Percentiles rank a stretch among this genome's conserved stretches.
phyloP scores from a whole-genome alignment of 2,113 vertebrate genomes.

The Maccullochella peelii region DNA sequence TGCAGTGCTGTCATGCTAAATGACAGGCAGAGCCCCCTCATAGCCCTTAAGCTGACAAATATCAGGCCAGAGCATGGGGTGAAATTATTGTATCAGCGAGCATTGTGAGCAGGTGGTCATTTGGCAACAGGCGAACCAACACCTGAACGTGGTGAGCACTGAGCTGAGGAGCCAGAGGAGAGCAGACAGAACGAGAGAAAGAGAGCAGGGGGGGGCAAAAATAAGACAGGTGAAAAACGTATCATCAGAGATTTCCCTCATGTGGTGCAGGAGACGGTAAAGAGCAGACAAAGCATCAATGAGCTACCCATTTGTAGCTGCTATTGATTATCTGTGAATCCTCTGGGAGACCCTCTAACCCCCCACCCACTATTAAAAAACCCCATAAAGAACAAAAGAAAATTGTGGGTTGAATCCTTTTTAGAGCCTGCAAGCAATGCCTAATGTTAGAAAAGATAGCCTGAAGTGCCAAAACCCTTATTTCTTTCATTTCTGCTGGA shows the following conservation, averaged over 20 bases:
- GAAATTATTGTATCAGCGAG: slow-evolving; percentile 78
- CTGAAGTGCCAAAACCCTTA: slow-evolving; percentile 24
- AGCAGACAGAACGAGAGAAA: not conserved
- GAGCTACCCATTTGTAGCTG: slow-evolving; percentile 43
- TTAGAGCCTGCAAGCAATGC: slow-evolving; percentile 5
- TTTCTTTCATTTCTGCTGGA: slow-evolving; percentile 50
- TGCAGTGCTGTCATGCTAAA: slow-evolving; percentile 85
- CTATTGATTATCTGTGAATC: slow-evolving; percentile 66
- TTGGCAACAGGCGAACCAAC: slow-evolving; percentile 48
- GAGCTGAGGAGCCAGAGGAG: slow-evolving; percentile 23
- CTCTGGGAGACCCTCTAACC: slow-evolving; percentile 27
- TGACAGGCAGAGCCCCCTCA: slow-evolving; percentile 85
- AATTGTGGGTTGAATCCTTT: slow-evolving; percentile 45
- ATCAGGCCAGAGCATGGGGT: slow-evolving; percentile 69
- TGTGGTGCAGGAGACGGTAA: slow-evolving; percentile 32
- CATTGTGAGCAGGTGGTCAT: slow-evolving; percentile 60
- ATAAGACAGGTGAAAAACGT: slow-evolving; percentile 5
- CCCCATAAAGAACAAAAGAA: slow-evolving; percentile 26
- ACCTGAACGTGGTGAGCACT: slow-evolving; percentile 28
- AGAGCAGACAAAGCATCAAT: slow-evolving; percentile 46
- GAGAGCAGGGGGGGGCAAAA: not conserved
- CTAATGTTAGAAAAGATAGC: slow-evolving; percentile 22
- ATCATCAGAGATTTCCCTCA: slow-evolving; percentile 35
- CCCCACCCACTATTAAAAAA: slow-evolving; percentile 17
- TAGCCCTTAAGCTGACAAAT: slow-evolving; percentile 86